These are phyloP conservation scores for Dascillus cervinus DNA, from an alignment of 2,888 invertebrate species.

Conservation along the genomic window DNA sequence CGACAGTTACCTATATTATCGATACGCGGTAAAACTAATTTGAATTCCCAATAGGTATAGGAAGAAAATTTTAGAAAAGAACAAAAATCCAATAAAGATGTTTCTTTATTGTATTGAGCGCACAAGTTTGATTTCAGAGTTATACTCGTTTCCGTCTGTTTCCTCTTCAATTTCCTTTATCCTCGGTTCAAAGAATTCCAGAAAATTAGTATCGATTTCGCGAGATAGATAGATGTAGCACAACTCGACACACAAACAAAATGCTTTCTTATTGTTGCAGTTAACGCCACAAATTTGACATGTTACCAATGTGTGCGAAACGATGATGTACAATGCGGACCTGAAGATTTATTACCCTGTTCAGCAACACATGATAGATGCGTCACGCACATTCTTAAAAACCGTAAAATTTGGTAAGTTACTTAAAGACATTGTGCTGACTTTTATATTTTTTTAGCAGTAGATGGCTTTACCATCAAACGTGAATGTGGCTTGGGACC, in stretches of 20 bases:
- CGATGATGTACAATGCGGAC: slow-evolving; percentile 33
- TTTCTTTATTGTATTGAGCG: too few relatives aligned
- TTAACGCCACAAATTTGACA: slow-evolving; percentile 30
- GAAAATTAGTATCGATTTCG: slow-evolving; percentile 11
- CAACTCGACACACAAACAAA: too few relatives aligned
- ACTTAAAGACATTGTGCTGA: background rate
- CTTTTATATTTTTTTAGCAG: slow-evolving; percentile 30
- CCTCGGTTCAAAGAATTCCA: slow-evolving; percentile 7
- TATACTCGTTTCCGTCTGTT: background rate
- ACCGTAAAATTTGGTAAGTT: too few relatives aligned
- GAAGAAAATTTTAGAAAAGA: too few relatives aligned
- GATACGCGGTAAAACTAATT: too few relatives aligned
- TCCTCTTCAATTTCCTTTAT: slow-evolving; percentile 8
- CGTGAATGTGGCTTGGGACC: slow-evolving; percentile 43
- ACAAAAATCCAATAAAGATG: too few relatives aligned
- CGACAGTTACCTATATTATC: too few relatives aligned
- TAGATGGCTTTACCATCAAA: slow-evolving; percentile 36
- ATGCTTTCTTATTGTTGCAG: slow-evolving; percentile 23
- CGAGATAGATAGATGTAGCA: slow-evolving; percentile 10
- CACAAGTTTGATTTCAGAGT: background rate
- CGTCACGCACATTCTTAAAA: slow-evolving; percentile 41
- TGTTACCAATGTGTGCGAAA: slow-evolving; percentile 41
- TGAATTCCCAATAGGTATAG: too few relatives aligned
- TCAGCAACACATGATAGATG: slow-evolving; percentile 36
- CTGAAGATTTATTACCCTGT: slow-evolving; percentile 36